A percentile compares a stretch with the other conserved stretches of the same genome.
Conservation (phyloP, 2,888 invertebrate species). For the Caradrina kadenii region DNA sequence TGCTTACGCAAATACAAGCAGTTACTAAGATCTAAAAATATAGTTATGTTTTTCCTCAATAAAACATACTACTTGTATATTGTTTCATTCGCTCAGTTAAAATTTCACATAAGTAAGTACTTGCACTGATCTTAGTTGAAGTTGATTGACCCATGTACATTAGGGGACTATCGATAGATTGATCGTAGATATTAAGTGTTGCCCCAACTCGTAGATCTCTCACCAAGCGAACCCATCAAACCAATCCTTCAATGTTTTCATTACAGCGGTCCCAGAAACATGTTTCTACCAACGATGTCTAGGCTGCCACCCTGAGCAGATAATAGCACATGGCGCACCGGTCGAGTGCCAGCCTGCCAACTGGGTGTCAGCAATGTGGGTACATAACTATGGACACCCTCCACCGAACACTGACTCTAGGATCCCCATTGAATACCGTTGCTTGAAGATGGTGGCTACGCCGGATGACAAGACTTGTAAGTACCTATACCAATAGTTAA, state of each 20-base stretch:
- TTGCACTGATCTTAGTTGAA: too few species aligned
- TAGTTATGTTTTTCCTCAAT: too few species aligned
- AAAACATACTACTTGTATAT: too few species aligned
- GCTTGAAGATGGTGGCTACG: slow-evolving; percentile 86
- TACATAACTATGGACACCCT: slow-evolving; percentile 84
- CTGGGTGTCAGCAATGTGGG: slow-evolving; percentile 85
- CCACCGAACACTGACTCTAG: slow-evolving; percentile 83
- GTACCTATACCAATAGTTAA: slow-evolving; percentile 50
- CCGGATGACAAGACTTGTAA: slow-evolving; percentile 86
- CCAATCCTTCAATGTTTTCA: not conserved
- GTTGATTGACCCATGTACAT: too few species aligned
- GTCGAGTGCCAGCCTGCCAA: slow-evolving; percentile 81
- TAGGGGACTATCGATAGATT: too few species aligned
- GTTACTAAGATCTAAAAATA: too few species aligned
- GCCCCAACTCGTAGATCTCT: too few species aligned
- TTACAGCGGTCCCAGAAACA: slow-evolving; percentile 79
- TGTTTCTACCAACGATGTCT: slow-evolving; percentile 84
- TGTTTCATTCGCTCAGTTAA: too few species aligned
- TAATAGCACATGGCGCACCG: slow-evolving; percentile 69
- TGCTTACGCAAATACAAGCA: too few species aligned
- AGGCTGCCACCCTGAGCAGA: slow-evolving; percentile 81
- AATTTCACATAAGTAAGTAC: too few species aligned
- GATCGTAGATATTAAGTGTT: too few species aligned
- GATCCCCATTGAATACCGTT: slow-evolving; percentile 83
- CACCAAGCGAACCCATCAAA: not conserved